Evolutionary conservation across 2,888 invertebrate species (phyloP).

Genomic region (Andrena camellia): DNA sequence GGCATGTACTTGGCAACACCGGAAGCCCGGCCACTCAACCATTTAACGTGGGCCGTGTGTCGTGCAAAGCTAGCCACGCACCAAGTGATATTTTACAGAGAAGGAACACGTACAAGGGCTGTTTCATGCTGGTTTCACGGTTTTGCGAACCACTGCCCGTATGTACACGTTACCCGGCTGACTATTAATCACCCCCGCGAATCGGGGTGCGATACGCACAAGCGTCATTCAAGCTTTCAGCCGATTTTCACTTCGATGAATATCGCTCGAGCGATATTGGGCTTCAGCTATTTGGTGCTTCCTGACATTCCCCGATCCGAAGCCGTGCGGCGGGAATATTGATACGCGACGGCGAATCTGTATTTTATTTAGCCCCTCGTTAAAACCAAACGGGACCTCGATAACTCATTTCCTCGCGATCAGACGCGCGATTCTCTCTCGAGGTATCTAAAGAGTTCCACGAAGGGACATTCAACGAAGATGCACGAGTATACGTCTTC

Average conservation of each 20-base stretch:
- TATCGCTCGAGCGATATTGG: conserved; percentile 45
- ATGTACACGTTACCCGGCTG: conserved; percentile 36
- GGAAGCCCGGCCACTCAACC: neutral
- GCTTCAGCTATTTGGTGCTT: conserved; percentile 31
- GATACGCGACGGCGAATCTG: neutral
- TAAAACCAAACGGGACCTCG: no score
- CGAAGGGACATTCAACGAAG: neutral
- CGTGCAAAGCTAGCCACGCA: conserved; percentile 23
- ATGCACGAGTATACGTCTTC: no score
- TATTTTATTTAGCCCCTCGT: neutral
- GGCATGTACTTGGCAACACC: neutral
- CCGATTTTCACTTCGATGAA: conserved; percentile 65
- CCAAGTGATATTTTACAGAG: conserved; percentile 51
- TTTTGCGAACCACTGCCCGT: conserved; percentile 29
- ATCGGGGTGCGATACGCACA: conserved; percentile 61
- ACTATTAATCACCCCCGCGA: conserved; percentile 60
- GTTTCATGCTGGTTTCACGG: conserved; percentile 48
- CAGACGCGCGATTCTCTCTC: neutral
- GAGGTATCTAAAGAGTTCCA: neutral
- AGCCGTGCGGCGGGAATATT: conserved; percentile 9
- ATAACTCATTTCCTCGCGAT: neutral
- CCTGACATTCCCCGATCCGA: conserved; percentile 35
- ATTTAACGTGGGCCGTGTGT: conserved; percentile 26
- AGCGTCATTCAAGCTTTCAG: conserved; percentile 63
- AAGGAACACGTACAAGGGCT: conserved; percentile 18